Conservation (phyloP, 2,888 invertebrate genomes). For the Metellina segmentata region DNA sequence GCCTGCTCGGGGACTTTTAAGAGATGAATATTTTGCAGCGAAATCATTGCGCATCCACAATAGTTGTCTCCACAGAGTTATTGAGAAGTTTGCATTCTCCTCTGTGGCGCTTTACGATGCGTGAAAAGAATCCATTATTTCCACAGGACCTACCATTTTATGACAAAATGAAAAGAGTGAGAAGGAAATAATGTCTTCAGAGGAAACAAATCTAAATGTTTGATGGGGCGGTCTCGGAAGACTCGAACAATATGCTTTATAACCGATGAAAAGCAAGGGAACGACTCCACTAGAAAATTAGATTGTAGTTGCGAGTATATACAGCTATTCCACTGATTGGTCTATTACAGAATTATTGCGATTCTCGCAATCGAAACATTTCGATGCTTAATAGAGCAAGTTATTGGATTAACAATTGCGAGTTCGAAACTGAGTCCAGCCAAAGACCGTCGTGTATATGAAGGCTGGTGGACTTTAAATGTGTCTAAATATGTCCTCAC, state of each 20-base stretch:
- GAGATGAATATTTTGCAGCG: conserved; percentile 58
- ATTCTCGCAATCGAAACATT: no score
- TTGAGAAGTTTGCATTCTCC: conserved; percentile 39
- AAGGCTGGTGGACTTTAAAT: no score
- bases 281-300: no score
- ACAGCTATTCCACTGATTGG: no score
- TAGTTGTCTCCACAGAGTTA: conserved; percentile 58
- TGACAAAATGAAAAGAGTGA: not conserved
- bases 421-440: no score
- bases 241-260: not conserved
- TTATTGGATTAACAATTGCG: no score
- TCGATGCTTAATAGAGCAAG: no score
- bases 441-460: no score
- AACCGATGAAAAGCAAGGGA: no score
- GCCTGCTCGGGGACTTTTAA: conserved; percentile 65
- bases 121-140: conserved; percentile 54
- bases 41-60: conserved; percentile 41
- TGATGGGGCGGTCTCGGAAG: conserved; percentile 35
- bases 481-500: no score
- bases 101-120: conserved; percentile 18
- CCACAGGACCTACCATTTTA: not conserved
- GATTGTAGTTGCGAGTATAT: no score
- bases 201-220: not conserved
- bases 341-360: no score
- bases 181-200: not conserved